Conservation (phyloP, 2,113 vertebrate genomes). For the Marmota monax region DNA sequence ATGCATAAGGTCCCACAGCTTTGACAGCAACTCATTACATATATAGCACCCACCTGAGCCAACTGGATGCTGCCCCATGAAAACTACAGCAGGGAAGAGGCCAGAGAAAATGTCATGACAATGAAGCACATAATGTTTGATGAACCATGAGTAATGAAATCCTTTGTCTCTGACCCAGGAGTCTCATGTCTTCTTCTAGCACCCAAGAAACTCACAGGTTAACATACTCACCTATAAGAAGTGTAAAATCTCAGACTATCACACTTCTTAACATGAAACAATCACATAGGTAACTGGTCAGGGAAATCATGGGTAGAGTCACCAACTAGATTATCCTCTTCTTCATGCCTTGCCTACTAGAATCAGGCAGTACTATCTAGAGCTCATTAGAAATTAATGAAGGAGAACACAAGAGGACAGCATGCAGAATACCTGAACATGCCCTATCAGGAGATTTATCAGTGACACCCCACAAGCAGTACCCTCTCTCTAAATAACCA, state of each 20-base stretch:
- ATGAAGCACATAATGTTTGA: neutral
- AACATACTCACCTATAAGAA: neutral
- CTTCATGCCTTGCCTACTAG: neutral
- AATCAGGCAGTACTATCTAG: neutral
- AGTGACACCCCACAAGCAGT: neutral
- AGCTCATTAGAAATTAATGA: neutral
- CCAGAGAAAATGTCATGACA: neutral
- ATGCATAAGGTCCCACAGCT: neutral
- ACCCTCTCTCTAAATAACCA: neutral
- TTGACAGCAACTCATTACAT: neutral
- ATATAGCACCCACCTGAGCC: neutral
- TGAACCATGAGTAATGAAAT: neutral
- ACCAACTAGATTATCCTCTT: neutral
- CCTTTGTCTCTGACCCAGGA: slow-evolving; percentile 4
- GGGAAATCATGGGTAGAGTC: neutral
- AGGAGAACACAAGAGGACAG: neutral
- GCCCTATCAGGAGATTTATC: neutral
- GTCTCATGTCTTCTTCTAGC: neutral
- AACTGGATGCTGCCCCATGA: neutral
- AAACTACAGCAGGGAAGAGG: neutral
- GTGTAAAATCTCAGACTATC: neutral
- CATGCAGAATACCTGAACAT: neutral
- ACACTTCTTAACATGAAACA: neutral
- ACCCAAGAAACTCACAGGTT: neutral
- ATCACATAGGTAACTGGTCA: neutral